A percentile compares a stretch with the other conserved stretches of the same genome.
Evolutionary conservation across 2,113 vertebrate species (phyloP).

Genomic region (Silurus meridionalis): DNA sequence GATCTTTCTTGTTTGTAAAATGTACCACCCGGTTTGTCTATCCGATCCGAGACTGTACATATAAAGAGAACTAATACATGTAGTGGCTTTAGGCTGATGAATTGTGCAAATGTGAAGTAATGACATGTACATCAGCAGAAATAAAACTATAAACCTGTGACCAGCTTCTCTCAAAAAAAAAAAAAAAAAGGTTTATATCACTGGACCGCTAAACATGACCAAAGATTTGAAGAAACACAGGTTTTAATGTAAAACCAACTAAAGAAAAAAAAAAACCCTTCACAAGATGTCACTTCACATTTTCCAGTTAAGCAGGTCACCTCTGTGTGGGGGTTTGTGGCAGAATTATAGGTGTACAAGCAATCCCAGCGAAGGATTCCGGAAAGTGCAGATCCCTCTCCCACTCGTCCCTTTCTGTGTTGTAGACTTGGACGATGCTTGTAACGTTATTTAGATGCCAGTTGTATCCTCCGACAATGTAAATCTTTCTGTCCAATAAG

Average conservation of each 20-base stretch:
- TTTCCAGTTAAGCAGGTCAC: constrained; percentile 58
- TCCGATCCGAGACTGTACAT: neutral
- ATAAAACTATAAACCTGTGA: neutral
- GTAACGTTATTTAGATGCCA: constrained; percentile 98
- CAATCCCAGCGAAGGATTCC: constrained; percentile 90
- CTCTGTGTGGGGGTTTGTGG: constrained; percentile 77
- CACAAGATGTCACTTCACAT: constrained; percentile 50
- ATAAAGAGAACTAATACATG: neutral
- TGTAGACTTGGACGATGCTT: constrained; percentile 95
- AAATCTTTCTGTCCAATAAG: constrained; percentile 86
- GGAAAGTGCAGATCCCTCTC: constrained; percentile 97
- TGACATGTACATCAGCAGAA: neutral
- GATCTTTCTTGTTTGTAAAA: neutral
- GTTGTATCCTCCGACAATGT: constrained; percentile 92
- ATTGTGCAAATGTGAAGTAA: neutral
- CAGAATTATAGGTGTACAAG: constrained; percentile 82
- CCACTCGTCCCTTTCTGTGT: constrained; percentile 92
- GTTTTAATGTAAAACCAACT: neutral
- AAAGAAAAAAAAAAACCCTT: neutral
- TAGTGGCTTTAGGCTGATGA: neutral
- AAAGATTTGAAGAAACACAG: neutral
- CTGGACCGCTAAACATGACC: neutral
- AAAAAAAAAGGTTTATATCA: neutral
- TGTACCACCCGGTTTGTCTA: neutral
- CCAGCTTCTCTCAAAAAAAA: neutral